Conservation (phyloP, 2,797 vertebrate genomes). For the Sebastes baramenuke region DNA sequence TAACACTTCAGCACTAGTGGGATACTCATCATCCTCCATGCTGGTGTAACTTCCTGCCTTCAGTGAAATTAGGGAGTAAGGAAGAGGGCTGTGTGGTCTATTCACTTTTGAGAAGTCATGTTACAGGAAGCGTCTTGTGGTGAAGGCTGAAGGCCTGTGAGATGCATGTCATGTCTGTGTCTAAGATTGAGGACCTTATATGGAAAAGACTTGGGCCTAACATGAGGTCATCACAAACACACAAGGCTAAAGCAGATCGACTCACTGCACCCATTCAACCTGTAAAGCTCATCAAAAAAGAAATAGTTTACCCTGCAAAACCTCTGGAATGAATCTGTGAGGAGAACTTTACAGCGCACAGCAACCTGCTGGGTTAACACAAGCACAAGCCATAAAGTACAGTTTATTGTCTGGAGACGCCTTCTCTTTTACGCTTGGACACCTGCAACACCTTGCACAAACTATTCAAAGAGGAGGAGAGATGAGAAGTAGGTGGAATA, state of each 20-base stretch:
- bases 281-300: conserved; percentile 23
- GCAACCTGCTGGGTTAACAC: background rate
- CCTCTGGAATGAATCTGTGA: conserved; percentile 7
- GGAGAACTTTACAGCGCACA: background rate
- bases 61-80: conserved; percentile 47
- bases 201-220: conserved; percentile 50
- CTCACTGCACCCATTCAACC: conserved; percentile 15
- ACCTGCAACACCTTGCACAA: conserved; percentile 36
- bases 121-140: conserved; percentile 72
- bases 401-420: background rate
- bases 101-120: conserved; percentile 61
- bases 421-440: background rate
- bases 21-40: conserved; percentile 23
- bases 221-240: conserved; percentile 49
- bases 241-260: conserved; percentile 7
- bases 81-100: conserved; percentile 55
- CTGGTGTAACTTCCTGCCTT: conserved; percentile 43
- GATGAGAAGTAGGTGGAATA: background rate
- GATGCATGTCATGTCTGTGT: conserved; percentile 63
- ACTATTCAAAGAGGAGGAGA: background rate
- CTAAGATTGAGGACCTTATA: conserved; percentile 68
- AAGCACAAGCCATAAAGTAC: background rate
- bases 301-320: background rate
- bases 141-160: conserved; percentile 47
- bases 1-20: background rate